A percentile compares a stretch with the other conserved stretches of the same genome.
Conservation (phyloP, 2,113 vertebrate genomes). For the Pseudolaguvia tuberculata region DNA sequence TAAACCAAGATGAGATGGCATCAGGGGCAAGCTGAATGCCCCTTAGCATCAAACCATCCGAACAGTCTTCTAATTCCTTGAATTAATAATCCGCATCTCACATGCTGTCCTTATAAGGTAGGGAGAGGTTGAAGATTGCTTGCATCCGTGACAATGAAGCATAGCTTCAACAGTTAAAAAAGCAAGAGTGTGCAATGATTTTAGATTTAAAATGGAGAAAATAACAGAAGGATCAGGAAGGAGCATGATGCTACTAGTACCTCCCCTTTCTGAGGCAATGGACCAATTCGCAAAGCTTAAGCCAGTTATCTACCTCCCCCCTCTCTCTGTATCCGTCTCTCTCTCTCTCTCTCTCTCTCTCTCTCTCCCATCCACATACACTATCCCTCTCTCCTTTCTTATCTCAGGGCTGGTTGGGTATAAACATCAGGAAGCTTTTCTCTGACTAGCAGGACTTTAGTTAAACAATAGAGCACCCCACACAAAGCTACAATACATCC, state of each 20-base stretch:
- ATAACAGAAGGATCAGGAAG: conserved; percentile 11
- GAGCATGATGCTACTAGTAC: conserved; percentile 37
- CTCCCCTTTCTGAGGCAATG: conserved; percentile 45
- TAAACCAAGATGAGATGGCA: conserved; percentile 51
- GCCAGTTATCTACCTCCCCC: conserved; percentile 32
- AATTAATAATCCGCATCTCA: conserved; percentile 11
- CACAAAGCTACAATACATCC: conserved; percentile 29
- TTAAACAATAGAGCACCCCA: conserved; percentile 63
- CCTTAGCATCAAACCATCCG: conserved; percentile 56
- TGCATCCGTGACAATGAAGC: conserved; percentile 47
- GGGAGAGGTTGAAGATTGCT: conserved; percentile 24
- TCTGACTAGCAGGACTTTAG: conserved; percentile 27
- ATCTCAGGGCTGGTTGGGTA: conserved; percentile 54
- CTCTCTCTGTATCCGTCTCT: background rate
- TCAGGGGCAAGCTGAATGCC: background rate
- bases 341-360: conserved; percentile 21
- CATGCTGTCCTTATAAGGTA: conserved; percentile 35
- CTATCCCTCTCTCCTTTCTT: conserved; percentile 41
- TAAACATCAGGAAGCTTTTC: conserved; percentile 68
- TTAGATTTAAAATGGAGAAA: conserved; percentile 27
- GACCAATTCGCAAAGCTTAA: conserved; percentile 22
- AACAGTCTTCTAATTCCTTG: conserved; percentile 21
- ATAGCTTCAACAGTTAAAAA: conserved; percentile 21
- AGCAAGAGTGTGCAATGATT: conserved; percentile 8
- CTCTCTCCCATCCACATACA: background rate